These are phyloP conservation scores for Steinernema carpocapsae DNA, from an alignment of 2,888 invertebrate species.

Conservation along the genomic window DNA sequence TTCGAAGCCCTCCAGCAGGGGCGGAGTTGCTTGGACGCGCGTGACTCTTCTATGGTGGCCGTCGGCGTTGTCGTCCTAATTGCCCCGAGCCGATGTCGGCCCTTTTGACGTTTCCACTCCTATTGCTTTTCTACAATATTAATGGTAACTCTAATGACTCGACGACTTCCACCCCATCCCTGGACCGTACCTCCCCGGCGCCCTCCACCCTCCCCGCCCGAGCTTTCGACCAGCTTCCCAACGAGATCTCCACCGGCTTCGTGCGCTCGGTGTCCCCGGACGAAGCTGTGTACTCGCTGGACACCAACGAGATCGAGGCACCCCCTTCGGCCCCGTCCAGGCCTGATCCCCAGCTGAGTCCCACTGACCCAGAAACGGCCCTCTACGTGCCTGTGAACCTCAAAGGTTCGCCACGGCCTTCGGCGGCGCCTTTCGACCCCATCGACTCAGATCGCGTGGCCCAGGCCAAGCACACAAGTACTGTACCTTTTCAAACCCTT, in stretches of 20 bases:
- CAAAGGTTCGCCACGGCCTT: not conserved
- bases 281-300: not conserved
- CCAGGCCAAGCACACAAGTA: conserved; percentile 22
- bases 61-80: conserved; percentile 31
- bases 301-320: conserved; percentile 22
- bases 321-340: not conserved
- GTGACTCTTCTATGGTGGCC: conserved; percentile 34
- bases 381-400: conserved; percentile 27
- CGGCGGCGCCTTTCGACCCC: conserved; percentile 22
- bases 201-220: not conserved
- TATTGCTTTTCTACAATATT: conserved; percentile 35
- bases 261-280: conserved; percentile 10
- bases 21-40: conserved; percentile 21
- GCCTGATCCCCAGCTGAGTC: not conserved
- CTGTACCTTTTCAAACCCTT: conserved; percentile 16
- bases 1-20: conserved; percentile 13
- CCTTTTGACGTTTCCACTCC: conserved; percentile 34
- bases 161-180: conserved; percentile 8
- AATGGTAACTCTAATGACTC: conserved; percentile 21
- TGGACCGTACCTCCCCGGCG: not conserved
- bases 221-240: not conserved
- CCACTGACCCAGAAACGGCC: conserved; percentile 2
- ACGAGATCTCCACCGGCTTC: conserved; percentile 4
- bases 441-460: conserved; percentile 31
- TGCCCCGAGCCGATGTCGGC: conserved; percentile 34